These are phyloP conservation scores for Alethe diademata DNA, from an alignment of 2,113 vertebrate species.

Conservation along the genomic window DNA sequence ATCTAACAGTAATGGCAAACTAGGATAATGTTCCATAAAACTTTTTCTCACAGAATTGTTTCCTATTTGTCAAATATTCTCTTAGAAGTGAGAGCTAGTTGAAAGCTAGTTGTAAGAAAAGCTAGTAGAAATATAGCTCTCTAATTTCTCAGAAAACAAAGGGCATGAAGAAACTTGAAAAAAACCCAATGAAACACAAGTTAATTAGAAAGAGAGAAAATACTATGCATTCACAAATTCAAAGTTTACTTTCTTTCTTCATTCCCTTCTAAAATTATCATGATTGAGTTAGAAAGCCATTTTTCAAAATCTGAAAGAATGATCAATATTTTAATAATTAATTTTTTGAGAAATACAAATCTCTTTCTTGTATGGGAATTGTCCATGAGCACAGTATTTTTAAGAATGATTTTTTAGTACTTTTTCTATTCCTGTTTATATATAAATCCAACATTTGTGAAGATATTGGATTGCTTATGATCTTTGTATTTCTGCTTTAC, in stretches of 20 bases:
- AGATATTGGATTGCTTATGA: background rate
- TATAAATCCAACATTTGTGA: background rate
- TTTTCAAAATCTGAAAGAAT: background rate
- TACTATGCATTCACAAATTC: background rate
- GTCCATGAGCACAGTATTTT: background rate
- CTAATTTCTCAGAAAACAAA: background rate
- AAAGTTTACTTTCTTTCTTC: background rate
- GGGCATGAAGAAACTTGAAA: background rate
- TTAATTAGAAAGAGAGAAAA: background rate
- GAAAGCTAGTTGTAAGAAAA: background rate
- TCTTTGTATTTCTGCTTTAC: background rate
- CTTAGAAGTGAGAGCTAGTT: background rate
- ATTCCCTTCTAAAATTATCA: background rate
- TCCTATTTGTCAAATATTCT: background rate
- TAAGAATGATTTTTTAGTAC: background rate
- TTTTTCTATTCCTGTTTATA: background rate
- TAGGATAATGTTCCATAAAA: background rate
- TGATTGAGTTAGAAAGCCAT: no score
- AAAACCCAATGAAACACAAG: accelerated
- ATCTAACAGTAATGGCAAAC: background rate
- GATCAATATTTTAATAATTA: background rate
- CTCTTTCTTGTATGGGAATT: background rate
- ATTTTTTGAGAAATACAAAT: background rate
- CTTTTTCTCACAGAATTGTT: background rate
- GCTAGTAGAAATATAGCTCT: background rate